Conservation (phyloP, 2,888 invertebrate species). For the Cheilosia grossa region DNA sequence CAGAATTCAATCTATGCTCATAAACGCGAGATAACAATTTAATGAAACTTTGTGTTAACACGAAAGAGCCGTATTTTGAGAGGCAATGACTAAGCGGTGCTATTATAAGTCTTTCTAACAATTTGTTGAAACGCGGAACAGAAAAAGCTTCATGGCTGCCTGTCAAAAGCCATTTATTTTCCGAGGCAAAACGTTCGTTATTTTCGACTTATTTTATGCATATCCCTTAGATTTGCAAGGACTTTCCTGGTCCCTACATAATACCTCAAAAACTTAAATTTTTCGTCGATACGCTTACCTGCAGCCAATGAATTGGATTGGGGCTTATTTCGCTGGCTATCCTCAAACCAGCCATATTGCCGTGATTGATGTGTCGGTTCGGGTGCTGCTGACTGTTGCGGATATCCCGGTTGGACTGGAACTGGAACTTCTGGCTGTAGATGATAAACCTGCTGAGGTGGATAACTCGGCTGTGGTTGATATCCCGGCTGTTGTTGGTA, state of each 20-base stretch:
- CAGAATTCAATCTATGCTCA: too few species aligned
- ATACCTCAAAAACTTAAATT: neutral
- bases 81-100: too few species aligned
- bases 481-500: neutral
- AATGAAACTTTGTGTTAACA: too few species aligned
- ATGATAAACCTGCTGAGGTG: conserved; percentile 1
- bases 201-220: too few species aligned
- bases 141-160: too few species aligned
- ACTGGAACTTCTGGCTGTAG: neutral
- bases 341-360: conserved; percentile 58
- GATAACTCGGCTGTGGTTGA: neutral
- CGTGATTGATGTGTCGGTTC: neutral
- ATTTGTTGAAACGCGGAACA: too few species aligned
- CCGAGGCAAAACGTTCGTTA: too few species aligned
- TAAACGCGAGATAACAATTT: too few species aligned
- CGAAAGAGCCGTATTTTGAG: too few species aligned
- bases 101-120: too few species aligned
- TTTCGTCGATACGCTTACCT: conserved; percentile 57
- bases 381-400: neutral
- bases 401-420: too few species aligned
- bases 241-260: neutral
- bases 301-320: conserved; percentile 75
- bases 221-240: neutral
- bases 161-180: too few species aligned
- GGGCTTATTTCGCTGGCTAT: conserved; percentile 70